Conservation (phyloP, 2,113 vertebrate species). For the Cricetomys ansorgei region DNA sequence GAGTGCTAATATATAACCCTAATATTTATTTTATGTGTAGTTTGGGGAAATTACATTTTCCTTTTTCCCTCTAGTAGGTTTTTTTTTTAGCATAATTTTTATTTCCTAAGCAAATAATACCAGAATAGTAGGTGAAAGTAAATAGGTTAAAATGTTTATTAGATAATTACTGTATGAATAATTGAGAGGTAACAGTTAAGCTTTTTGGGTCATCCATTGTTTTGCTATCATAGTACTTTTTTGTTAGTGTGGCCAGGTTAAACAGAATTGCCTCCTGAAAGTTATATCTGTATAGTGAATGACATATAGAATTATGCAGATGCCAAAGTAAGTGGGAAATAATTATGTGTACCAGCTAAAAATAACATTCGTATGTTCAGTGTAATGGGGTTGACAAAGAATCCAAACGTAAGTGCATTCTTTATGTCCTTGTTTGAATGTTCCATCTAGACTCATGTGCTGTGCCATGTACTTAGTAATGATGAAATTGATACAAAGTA, state of each 20-base stretch:
- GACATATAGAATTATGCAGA: slow-evolving; percentile 49
- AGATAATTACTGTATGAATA: slow-evolving; percentile 30
- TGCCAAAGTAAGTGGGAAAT: slow-evolving; percentile 62
- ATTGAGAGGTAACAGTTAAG: slow-evolving; percentile 63
- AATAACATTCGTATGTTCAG: neutral
- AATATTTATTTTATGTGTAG: slow-evolving; percentile 22
- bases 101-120: slow-evolving; percentile 33
- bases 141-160: slow-evolving; percentile 46
- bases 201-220: slow-evolving; percentile 60
- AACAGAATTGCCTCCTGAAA: slow-evolving; percentile 38
- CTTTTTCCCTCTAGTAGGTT: neutral
- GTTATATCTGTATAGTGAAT: slow-evolving; percentile 5
- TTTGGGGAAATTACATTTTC: slow-evolving; percentile 35
- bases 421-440: slow-evolving; percentile 10
- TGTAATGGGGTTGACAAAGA: slow-evolving; percentile 27
- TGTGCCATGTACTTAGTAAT: neutral
- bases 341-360: slow-evolving; percentile 44
- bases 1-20: neutral
- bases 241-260: slow-evolving; percentile 39
- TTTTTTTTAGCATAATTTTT: slow-evolving; percentile 33
- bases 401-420: neutral
- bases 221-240: slow-evolving; percentile 41
- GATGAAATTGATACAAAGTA: slow-evolving; percentile 37
- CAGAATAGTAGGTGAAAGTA: slow-evolving; percentile 18
- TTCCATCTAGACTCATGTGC: neutral